These are phyloP conservation scores for Malthinus seriepunctatus DNA, from an alignment of 2,888 invertebrate genomes.

Conservation along the genomic window DNA sequence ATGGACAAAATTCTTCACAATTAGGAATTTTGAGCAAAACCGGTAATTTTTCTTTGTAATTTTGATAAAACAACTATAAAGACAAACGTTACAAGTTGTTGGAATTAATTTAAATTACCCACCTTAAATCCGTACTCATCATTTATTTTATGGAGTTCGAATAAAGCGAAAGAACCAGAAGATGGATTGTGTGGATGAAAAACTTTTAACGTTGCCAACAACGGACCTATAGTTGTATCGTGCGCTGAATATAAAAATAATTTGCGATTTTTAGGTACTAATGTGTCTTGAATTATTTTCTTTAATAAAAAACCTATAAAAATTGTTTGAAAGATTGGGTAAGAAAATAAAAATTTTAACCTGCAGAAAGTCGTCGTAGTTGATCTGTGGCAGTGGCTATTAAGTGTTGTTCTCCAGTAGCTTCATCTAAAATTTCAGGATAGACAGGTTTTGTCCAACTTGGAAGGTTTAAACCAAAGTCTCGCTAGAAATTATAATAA, in stretches of 20 bases:
- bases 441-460: slow-evolving; percentile 50
- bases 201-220: not conserved
- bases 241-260: not conserved
- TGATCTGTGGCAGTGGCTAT: slow-evolving; percentile 46
- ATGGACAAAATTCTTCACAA: not conserved
- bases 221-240: not conserved
- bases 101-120: not conserved
- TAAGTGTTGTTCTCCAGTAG: slow-evolving; percentile 48
- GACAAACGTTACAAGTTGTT: not conserved
- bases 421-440: slow-evolving; percentile 45
- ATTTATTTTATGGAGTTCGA: not conserved
- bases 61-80: slow-evolving; percentile 1
- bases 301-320: not conserved
- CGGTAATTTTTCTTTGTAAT: not conserved
- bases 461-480: slow-evolving; percentile 49
- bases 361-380: slow-evolving; percentile 52
- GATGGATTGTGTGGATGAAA: not conserved
- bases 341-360: slow-evolving; percentile 31
- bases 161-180: not conserved
- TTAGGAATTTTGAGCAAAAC: not conserved
- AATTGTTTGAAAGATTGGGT: not conserved
- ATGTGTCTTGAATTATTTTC: not conserved
- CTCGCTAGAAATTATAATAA: slow-evolving; percentile 38
- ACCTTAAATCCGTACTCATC: not conserved
- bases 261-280: not conserved